A percentile compares a stretch with the other conserved stretches of the same genome.
Conservation (phyloP, 2,888 invertebrate species). For the Nebria brevicollis region DNA sequence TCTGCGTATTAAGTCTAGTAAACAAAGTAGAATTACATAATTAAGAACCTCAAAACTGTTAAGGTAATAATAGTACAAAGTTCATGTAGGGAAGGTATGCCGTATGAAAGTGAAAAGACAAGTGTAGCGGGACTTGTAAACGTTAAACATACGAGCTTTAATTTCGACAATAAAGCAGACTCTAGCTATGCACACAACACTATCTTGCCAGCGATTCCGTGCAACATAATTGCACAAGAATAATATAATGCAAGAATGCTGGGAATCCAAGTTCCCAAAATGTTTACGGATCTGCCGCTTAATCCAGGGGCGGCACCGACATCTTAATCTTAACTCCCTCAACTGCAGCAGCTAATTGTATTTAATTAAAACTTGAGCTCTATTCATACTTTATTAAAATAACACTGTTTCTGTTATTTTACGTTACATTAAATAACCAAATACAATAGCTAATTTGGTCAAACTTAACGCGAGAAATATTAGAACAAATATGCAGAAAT, state of each 20-base stretch:
- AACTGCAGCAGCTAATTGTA: neutral
- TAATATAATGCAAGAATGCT: constrained; percentile 58
- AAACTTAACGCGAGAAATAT: no score
- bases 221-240: constrained; percentile 60
- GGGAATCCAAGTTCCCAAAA: constrained; percentile 52
- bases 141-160: constrained; percentile 49
- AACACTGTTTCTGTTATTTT: no score
- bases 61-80: neutral
- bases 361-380: no score
- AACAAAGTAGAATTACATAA: neutral
- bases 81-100: neutral
- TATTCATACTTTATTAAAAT: no score
- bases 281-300: neutral
- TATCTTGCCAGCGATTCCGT: constrained; percentile 2
- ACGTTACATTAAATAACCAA: no score
- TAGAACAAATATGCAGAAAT: no score
- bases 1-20: neutral
- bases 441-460: no score
- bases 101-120: constrained; percentile 2
- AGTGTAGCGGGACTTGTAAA: constrained; percentile 11
- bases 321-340: neutral
- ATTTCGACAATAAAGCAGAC: constrained; percentile 55
- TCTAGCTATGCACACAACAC: constrained; percentile 51
- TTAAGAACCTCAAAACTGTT: neutral
- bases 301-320: neutral